These are phyloP conservation scores for Drosophila colorata DNA, from an alignment of 2,888 invertebrate species.

Conservation along the genomic window DNA sequence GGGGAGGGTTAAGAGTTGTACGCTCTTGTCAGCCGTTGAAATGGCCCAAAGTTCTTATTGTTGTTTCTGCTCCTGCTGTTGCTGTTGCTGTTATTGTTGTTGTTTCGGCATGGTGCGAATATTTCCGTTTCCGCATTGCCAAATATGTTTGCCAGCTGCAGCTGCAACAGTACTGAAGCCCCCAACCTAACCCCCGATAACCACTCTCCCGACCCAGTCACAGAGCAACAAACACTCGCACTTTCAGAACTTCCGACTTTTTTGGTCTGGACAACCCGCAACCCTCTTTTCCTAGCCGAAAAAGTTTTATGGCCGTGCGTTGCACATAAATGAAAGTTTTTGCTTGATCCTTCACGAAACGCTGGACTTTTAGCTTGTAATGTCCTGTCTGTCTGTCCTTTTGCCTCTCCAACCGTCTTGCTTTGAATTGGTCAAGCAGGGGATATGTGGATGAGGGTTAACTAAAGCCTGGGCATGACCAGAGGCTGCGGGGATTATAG, in stretches of 20 bases:
- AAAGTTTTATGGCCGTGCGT: constrained; percentile 78
- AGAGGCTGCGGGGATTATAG: constrained; percentile 4
- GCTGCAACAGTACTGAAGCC: constrained; percentile 34
- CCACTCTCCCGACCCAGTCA: constrained; percentile 9
- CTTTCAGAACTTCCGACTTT: constrained; percentile 68
- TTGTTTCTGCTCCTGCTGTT: constrained; percentile 15
- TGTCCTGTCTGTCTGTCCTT: constrained; percentile 10
- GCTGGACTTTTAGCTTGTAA: constrained; percentile 39
- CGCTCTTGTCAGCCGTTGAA: constrained; percentile 67
- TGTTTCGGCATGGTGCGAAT: constrained; percentile 78
- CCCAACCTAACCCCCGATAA: neutral
- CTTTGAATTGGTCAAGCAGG: neutral
- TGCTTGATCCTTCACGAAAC: constrained; percentile 51
- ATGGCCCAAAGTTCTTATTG: constrained; percentile 68
- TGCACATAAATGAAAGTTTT: constrained; percentile 78
- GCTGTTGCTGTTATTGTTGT: constrained; percentile 46
- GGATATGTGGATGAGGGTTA: neutral
- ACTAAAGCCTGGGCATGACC: constrained; percentile 7
- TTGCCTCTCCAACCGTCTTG: constrained; percentile 10
- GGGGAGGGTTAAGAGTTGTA: constrained; percentile 8
- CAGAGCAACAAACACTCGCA: constrained; percentile 71
- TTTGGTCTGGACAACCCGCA: constrained; percentile 29
- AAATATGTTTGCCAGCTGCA: constrained; percentile 74
- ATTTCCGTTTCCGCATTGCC: constrained; percentile 81
- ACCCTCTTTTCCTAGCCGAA: neutral